Base-by-base conservation (phyloP, 2,888 invertebrate species). In the Micoletzkya japonica region DNA sequence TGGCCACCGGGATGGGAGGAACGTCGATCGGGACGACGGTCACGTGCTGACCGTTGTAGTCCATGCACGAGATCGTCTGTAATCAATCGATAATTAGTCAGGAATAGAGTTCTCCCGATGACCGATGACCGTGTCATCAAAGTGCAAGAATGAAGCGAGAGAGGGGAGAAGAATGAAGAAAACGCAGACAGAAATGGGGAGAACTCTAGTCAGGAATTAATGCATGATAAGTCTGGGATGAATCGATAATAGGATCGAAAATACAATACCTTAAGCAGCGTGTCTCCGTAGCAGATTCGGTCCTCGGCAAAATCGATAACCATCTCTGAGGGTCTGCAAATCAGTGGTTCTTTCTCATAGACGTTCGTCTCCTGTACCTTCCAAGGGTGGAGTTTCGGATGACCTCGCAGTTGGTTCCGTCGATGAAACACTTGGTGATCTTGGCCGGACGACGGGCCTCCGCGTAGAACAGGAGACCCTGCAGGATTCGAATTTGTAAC, bases 401-500 rank as follows among this genome's bases (percentile, higher is more conserved):
- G 34, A 85, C 76, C 26, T 92, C 88, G 28, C 94, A 88, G 77
- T 92, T 92, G 0, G 90, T 91, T 1, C 96, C 97, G 84, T 98
- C 96, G 0, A 93, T 91, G 81, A 92, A 91, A 0, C 95, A 93
- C 77, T 96, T 89, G 72, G 93, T 95, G 75, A 97, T 97, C 86
- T 95, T 95, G 0, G 96, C 95, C 0, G 95, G 95, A 3, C 84
- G 71, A 70, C 81, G 94, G 93, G 95, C 95, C 86, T 96, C 95
- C 0, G 95, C 92, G 89, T 93, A 96, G 88, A 95, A 96, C 63
- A 96, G 91, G 82, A 89, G 93, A 50, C 89, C 89, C 68, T 68
- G 57, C 30, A 50, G 6, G 34, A 57, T 6, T 74, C 37, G 57
- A 24, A 32, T 28, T 54, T 44, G n/a, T n/a, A n/a, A n/a, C n/a